Conservation (phyloP, 2,113 vertebrate species). For the Lucifuga dentata region DNA sequence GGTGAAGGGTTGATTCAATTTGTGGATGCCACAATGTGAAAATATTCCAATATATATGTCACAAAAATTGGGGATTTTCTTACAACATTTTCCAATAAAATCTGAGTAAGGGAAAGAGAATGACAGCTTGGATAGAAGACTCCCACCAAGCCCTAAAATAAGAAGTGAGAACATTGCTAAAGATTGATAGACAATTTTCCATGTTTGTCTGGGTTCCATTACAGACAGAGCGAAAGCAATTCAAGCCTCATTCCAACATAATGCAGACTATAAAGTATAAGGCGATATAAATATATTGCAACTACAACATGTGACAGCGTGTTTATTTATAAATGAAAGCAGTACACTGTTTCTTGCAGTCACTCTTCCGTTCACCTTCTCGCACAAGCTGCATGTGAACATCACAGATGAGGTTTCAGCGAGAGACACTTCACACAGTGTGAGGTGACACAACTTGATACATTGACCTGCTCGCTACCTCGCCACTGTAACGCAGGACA, state of each 20-base stretch:
- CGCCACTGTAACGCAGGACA: constrained; percentile 12
- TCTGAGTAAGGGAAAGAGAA: no score
- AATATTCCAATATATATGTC: neutral
- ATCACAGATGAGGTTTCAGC: constrained; percentile 26
- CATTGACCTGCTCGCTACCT: constrained; percentile 16
- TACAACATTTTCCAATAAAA: no score
- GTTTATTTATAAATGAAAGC: no score
- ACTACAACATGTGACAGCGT: neutral
- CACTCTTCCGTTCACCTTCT: constrained; percentile 11
- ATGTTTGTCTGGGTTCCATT: no score
- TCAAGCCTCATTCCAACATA: neutral
- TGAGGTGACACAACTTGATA: constrained; percentile 39
- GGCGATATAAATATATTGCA: neutral
- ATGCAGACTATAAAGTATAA: neutral
- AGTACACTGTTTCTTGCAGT: neutral
- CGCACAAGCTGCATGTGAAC: neutral
- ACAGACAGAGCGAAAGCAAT: neutral
- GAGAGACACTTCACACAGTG: constrained; percentile 30
- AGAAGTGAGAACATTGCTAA: no score
- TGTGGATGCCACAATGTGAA: neutral
- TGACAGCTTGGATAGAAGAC: no score
- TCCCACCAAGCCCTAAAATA: no score
- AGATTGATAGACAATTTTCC: no score
- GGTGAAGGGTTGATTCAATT: neutral
- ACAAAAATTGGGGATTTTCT: no score